phyloP scores from a whole-genome alignment of 92 coral and sea anemone species.

The Meandrina meandrites region DNA sequence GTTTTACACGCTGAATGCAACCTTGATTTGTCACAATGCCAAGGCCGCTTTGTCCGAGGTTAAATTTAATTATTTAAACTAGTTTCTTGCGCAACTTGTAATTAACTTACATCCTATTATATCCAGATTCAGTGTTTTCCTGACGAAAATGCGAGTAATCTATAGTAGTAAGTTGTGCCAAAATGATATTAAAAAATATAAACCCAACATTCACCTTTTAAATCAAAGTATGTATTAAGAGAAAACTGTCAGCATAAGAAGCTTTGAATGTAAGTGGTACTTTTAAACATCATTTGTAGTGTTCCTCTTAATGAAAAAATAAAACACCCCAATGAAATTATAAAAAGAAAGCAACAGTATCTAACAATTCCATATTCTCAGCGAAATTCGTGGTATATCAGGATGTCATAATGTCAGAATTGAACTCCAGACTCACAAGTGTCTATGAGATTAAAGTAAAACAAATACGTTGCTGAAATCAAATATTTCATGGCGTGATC shows the following conservation, averaged over 20 bases:
- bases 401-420: neutral
- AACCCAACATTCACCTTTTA: neutral
- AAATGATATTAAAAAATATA: neutral
- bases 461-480: neutral
- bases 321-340: neutral
- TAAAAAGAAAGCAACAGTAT: neutral
- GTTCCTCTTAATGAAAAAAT: neutral
- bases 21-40: neutral
- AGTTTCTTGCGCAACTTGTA: neutral
- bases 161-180: neutral
- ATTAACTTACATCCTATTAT: neutral
- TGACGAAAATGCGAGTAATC: neutral
- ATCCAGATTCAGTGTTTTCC: neutral
- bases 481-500: neutral
- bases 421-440: neutral
- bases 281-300: neutral
- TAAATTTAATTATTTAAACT: neutral
- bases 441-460: neutral
- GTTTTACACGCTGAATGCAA: neutral
- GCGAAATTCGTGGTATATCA: neutral
- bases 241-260: neutral
- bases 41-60: neutral
- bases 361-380: neutral
- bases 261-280: too few species aligned
- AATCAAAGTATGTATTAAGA: neutral